phyloP scores from a whole-genome alignment of 1,140 invertebrate genomes.

The Holotrichia oblita region DNA sequence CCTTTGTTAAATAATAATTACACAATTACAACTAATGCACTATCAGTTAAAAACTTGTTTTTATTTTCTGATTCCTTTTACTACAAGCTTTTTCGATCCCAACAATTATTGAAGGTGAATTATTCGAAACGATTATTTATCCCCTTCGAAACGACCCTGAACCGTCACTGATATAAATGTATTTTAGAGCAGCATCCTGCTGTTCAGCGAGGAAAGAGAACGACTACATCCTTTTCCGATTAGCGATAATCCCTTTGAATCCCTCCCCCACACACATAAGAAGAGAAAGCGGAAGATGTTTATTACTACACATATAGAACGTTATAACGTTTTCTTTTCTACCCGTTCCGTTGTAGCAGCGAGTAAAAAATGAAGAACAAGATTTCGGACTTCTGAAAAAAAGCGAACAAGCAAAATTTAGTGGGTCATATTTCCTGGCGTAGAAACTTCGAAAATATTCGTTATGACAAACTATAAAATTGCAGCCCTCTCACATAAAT shows the following conservation, averaged over 20 bases:
- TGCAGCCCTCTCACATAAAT: constrained; percentile 31
- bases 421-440: constrained; percentile 19
- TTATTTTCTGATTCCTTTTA: no score
- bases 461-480: constrained; percentile 30
- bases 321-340: not conserved
- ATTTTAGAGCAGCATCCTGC: not conserved
- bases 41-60: no score
- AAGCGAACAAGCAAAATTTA: constrained; percentile 26
- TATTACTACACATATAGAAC: constrained; percentile 17
- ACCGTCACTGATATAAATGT: not conserved
- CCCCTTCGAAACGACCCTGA: not conserved
- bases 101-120: no score
- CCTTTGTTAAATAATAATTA: no score
- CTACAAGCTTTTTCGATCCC: no score
- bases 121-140: no score
- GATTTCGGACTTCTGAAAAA: constrained; percentile 20
- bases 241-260: constrained; percentile 12
- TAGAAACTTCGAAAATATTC: constrained; percentile 32
- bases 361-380: constrained; percentile 19
- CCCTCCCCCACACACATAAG: not conserved
- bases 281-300: constrained; percentile 21
- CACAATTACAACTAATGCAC: no score
- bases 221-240: constrained; percentile 22
- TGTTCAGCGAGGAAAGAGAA: not conserved
- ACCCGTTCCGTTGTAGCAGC: not conserved